A percentile compares a stretch with the other conserved stretches of the same genome.
Evolutionary conservation across 2,888 invertebrate genomes (phyloP).

Genomic region (Lottia gigantea): DNA sequence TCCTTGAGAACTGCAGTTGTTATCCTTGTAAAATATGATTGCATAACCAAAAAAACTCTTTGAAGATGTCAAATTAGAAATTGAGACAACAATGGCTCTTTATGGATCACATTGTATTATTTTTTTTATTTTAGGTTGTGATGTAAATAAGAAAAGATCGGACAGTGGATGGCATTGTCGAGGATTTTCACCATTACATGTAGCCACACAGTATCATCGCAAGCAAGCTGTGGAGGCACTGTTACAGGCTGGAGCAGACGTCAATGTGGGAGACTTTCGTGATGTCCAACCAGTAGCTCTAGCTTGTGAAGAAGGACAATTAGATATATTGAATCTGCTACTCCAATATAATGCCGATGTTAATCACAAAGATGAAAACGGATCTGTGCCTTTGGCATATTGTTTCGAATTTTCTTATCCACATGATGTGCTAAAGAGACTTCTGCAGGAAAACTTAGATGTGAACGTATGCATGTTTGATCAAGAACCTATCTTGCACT

Average conservation of each 20-base stretch:
- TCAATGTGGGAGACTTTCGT: not conserved
- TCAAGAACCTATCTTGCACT: constrained; percentile 1
- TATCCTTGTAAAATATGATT: no score
- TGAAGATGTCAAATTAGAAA: no score
- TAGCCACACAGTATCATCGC: constrained; percentile 1
- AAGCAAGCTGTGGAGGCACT: not conserved
- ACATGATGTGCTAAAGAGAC: not conserved
- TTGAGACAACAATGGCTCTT: no score
- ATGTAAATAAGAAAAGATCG: not conserved
- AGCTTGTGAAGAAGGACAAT: not conserved
- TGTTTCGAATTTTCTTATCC: constrained; percentile 6
- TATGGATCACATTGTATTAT: no score
- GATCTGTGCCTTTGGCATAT: not conserved
- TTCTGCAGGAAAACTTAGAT: not conserved
- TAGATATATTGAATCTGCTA: not conserved
- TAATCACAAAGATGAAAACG: not conserved
- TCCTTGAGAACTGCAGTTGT: no score
- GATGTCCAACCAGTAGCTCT: not conserved
- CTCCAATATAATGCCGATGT: not conserved
- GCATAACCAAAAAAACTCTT: no score
- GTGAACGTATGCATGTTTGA: not conserved
- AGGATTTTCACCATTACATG: not conserved
- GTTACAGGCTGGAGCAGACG: not conserved
- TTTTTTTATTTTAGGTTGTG: not conserved
- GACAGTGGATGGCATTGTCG: constrained; percentile 4